These are phyloP conservation scores for Lacerta bilineata DNA, from an alignment of 2,797 vertebrate species.

Conservation along the genomic window DNA sequence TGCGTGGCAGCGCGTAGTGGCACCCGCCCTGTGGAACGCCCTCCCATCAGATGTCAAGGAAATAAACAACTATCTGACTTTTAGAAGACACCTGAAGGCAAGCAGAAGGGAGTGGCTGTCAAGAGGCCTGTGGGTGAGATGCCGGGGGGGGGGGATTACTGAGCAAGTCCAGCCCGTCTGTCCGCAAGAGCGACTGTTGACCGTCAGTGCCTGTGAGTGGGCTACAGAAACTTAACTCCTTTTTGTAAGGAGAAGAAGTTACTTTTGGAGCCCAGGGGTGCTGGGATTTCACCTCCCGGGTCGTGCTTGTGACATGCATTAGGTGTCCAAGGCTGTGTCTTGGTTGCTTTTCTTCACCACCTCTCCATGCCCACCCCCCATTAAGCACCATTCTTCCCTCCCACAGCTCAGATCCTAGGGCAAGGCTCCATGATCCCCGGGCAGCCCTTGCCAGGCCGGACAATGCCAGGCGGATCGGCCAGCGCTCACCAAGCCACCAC, in stretches of 20 bases:
- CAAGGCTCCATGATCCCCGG: slow-evolving; percentile 79
- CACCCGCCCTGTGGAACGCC: too few species aligned
- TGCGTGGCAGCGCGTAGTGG: too few species aligned
- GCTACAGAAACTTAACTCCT: neutral
- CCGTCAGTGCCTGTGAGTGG: neutral
- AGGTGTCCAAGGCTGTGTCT: fast-evolving
- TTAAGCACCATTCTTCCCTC: neutral
- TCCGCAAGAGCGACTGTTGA: too few species aligned
- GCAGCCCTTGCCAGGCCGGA: slow-evolving; percentile 87
- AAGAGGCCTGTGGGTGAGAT: neutral
- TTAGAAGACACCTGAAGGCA: too few species aligned
- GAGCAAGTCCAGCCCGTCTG: neutral
- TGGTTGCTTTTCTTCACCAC: fast-evolving
- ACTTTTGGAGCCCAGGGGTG: too few species aligned
- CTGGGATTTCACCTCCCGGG: too few species aligned
- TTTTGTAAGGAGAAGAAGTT: fast-evolving
- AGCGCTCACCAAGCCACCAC: slow-evolving; percentile 74
- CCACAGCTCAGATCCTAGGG: slow-evolving; percentile 80
- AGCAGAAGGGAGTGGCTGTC: too few species aligned
- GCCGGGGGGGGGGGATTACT: too few species aligned
- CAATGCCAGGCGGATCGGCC: slow-evolving; percentile 82
- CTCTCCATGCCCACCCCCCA: neutral
- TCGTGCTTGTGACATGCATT: fast-evolving
- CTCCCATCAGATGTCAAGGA: too few species aligned
- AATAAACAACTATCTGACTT: too few species aligned